phyloP scores from a whole-genome alignment of 2,888 invertebrate genomes.

The Sericinus montela region DNA sequence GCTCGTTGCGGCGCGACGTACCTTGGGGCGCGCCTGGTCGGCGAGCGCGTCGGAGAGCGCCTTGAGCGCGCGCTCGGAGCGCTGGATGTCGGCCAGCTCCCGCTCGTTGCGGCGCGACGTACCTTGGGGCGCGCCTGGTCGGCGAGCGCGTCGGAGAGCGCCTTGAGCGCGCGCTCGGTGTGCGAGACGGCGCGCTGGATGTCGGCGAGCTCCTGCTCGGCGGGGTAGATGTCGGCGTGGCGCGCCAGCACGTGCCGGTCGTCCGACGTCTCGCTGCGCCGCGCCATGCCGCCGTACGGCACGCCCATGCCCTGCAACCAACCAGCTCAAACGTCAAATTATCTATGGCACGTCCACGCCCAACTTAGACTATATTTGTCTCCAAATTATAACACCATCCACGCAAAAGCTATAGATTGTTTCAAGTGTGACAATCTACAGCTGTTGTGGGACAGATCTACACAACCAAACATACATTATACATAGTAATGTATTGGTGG shows the following conservation, averaged over 20 bases:
- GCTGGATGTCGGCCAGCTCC: too few relatives aligned
- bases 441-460: too few relatives aligned
- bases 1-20: constrained; percentile 14
- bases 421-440: too few relatives aligned
- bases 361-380: too few relatives aligned
- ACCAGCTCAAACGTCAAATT: too few relatives aligned
- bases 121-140: constrained; percentile 72
- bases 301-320: constrained; percentile 32
- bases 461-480: too few relatives aligned
- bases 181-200: constrained; percentile 96
- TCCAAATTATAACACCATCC: too few relatives aligned
- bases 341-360: too few relatives aligned
- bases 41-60: constrained; percentile 94
- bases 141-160: constrained; percentile 93
- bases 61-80: too few relatives aligned
- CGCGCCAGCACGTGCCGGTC: constrained; percentile 96
- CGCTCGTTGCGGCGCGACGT: neutral
- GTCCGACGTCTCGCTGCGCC: constrained; percentile 95
- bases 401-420: too few relatives aligned
- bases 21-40: constrained; percentile 70
- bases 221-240: constrained; percentile 96
- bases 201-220: constrained; percentile 91
- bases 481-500: too few relatives aligned
- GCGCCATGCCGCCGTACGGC: constrained; percentile 73
- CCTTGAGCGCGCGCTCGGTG: constrained; percentile 95